Evolutionary conservation across 92 coral and sea anemone species (phyloP).

Genomic region (Porites lobata): DNA sequence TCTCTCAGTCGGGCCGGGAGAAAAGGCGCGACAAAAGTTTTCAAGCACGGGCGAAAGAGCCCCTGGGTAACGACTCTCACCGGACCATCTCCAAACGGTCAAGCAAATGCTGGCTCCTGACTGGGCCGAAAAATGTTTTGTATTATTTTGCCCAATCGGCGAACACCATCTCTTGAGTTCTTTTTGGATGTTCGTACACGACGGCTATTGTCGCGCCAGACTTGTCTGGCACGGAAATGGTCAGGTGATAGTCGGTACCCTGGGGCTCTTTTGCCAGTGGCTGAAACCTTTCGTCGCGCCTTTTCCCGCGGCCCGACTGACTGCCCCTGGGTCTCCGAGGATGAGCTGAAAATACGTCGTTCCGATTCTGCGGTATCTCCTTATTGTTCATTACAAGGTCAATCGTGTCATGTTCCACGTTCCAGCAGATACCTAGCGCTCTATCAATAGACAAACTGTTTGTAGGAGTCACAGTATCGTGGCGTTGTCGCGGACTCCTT

Average conservation of each 20-base stretch:
- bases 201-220: conserved; percentile 35
- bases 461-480: conserved; percentile 42
- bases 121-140: too few relatives aligned
- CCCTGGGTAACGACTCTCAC: too few relatives aligned
- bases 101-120: not conserved
- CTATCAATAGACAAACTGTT: conserved; percentile 65
- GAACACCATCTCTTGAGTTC: too few relatives aligned
- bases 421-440: conserved; percentile 75
- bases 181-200: conserved; percentile 48
- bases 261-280: too few relatives aligned
- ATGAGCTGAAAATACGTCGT: conserved; percentile 65
- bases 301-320: too few relatives aligned
- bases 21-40: conserved; percentile 68
- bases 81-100: too few relatives aligned
- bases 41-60: too few relatives aligned
- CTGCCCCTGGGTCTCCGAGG: too few relatives aligned
- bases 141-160: too few relatives aligned
- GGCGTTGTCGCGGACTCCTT: conserved; percentile 48
- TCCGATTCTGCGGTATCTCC: conserved; percentile 71
- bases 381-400: conserved; percentile 30
- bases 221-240: too few relatives aligned
- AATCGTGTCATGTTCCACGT: conserved; percentile 64
- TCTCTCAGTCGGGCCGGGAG: conserved; percentile 62
- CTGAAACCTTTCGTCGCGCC: too few relatives aligned
- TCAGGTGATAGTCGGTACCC: too few relatives aligned